These are phyloP conservation scores for Gorsachius goisagi DNA, from an alignment of 2,113 vertebrate genomes.

Conservation along the genomic window DNA sequence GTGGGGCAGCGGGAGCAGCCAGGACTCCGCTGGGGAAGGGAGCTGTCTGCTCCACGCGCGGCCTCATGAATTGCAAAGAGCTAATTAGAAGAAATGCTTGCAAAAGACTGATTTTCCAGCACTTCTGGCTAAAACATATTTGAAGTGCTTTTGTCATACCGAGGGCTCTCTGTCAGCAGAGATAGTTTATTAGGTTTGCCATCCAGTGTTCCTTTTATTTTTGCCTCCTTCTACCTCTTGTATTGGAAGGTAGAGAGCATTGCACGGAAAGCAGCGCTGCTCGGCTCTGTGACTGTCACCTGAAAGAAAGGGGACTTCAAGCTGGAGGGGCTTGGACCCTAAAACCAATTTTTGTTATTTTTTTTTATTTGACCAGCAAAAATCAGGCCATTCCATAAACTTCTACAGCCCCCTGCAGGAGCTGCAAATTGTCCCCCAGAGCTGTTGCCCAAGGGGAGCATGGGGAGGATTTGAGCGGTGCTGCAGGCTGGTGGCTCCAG, in stretches of 20 bases:
- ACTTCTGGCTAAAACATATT: not conserved
- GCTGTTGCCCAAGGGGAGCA: accelerated
- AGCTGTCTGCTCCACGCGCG: not conserved
- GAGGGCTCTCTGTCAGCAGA: not conserved
- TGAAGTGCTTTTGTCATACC: not conserved
- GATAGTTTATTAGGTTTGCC: not conserved
- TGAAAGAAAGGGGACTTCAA: not conserved
- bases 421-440: not conserved
- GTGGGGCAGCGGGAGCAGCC: not conserved
- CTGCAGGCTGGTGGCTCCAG: not conserved
- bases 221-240: not conserved
- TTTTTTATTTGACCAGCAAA: not conserved
- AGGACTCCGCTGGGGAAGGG: not conserved
- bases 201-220: not conserved
- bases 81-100: not conserved
- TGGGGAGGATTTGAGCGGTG: accelerated
- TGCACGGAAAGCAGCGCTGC: not conserved
- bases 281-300: not conserved
- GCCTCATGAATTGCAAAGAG: not conserved
- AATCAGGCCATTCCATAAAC: not conserved
- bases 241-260: not conserved
- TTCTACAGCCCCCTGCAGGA: not conserved
- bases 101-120: not conserved
- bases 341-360: not conserved
- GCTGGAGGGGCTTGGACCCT: not conserved